Evolutionary conservation across 2,888 invertebrate genomes (phyloP).

Genomic region (Polymixis lichenea): DNA sequence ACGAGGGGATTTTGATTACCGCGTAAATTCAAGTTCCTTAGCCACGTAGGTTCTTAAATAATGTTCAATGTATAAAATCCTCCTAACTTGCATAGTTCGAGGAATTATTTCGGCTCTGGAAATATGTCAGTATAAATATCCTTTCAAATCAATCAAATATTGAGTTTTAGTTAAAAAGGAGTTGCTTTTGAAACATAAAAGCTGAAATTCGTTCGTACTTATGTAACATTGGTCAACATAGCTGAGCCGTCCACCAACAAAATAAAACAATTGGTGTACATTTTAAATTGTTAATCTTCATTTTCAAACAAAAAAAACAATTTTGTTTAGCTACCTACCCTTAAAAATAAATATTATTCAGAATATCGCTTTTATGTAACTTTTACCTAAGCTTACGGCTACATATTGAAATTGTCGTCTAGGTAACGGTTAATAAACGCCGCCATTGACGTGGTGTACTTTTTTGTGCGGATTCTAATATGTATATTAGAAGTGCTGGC

Average conservation of each 20-base stretch:
- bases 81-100: constrained; percentile 18
- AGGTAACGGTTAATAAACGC: constrained; percentile 33
- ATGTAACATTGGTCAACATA: constrained; percentile 48
- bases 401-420: constrained; percentile 37
- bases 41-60: constrained; percentile 13
- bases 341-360: constrained; percentile 57
- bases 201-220: constrained; percentile 31
- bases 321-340: constrained; percentile 50
- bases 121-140: constrained; percentile 18
- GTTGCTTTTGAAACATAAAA: constrained; percentile 22
- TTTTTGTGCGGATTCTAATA: constrained; percentile 22
- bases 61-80: constrained; percentile 30
- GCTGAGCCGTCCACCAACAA: constrained; percentile 49
- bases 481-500: constrained; percentile 57
- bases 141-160: constrained; percentile 2
- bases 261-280: constrained; percentile 59
- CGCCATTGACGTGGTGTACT: constrained; percentile 15
- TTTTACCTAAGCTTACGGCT: constrained; percentile 48
- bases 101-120: constrained; percentile 13
- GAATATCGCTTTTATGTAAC: constrained; percentile 45
- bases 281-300: constrained; percentile 64
- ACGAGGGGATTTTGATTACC: background rate
- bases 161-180: constrained; percentile 13
- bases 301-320: constrained; percentile 59
- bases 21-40: constrained; percentile 7